phyloP scores from a whole-genome alignment of 92 coral and sea anemone genomes.

The Epizoanthus ramosus region DNA sequence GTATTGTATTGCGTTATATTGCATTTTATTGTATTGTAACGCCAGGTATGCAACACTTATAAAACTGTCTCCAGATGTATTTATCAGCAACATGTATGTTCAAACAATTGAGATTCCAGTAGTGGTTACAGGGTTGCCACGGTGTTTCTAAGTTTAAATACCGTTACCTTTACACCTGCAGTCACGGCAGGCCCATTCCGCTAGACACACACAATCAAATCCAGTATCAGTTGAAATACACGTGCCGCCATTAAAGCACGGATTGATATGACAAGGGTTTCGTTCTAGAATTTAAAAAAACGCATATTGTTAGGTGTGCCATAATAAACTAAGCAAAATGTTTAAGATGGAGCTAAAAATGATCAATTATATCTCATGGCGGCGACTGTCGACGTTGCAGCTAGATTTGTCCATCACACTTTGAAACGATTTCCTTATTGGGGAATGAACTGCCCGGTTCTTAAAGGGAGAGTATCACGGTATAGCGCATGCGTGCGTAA shows the following conservation, averaged over 20 bases:
- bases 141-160: not conserved
- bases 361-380: not conserved
- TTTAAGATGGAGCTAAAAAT: too few species aligned
- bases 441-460: not conserved
- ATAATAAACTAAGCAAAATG: too few species aligned
- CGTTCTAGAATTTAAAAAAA: conserved; percentile 42
- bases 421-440: not conserved
- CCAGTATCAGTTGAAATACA: conserved; percentile 73
- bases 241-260: conserved; percentile 91
- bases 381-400: not conserved
- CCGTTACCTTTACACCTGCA: conserved; percentile 84
- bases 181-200: conserved; percentile 86
- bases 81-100: too few species aligned
- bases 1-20: too few species aligned
- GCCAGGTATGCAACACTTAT: too few species aligned
- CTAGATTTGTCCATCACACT: too few species aligned
- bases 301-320: not conserved
- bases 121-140: too few species aligned
- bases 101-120: too few species aligned
- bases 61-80: too few species aligned
- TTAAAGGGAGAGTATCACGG: too few species aligned
- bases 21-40: too few species aligned
- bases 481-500: too few species aligned
- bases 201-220: conserved; percentile 72
- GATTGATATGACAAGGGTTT: conserved; percentile 77